phyloP scores from a whole-genome alignment of 2,113 vertebrate species.

The Scophthalmus maximus region DNA sequence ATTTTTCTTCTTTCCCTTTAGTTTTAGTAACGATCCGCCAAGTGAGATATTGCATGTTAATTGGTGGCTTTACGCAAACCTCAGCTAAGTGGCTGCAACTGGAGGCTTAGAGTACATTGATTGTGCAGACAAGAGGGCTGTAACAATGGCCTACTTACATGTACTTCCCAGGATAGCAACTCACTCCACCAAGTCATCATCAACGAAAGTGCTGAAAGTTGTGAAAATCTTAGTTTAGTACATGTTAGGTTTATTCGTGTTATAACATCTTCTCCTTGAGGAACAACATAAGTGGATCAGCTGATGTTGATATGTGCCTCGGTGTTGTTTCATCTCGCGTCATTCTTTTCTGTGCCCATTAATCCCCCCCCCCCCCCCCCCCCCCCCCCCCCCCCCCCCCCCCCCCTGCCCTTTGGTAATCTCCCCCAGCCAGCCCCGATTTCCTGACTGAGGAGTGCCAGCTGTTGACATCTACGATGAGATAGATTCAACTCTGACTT shows the following conservation, averaged over 20 bases:
- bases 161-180: neutral
- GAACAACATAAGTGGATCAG: neutral
- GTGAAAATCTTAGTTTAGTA: neutral
- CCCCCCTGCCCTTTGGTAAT: slow-evolving; percentile 69
- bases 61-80: neutral
- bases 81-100: neutral
- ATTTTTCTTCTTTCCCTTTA: too few species aligned
- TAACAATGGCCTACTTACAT: neutral
- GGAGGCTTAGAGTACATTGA: neutral
- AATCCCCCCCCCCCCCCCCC: slow-evolving; percentile 63
- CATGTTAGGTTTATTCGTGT: neutral
- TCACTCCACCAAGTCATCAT: neutral
- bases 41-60: neutral
- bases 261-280: neutral
- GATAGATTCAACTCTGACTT: slow-evolving; percentile 59
- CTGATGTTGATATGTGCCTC: slow-evolving; percentile 14
- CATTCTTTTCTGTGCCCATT: slow-evolving; percentile 44
- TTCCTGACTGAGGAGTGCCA: slow-evolving; percentile 64
- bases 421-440: slow-evolving; percentile 51
- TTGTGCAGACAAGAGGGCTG: neutral
- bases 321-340: slow-evolving; percentile 17
- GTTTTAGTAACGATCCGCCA: too few species aligned
- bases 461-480: slow-evolving; percentile 66
- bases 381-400: slow-evolving; percentile 62
- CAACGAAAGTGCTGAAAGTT: neutral